Evolutionary conservation across 1,140 invertebrate species (phyloP).

Genomic region (Bombus sylvicola): DNA sequence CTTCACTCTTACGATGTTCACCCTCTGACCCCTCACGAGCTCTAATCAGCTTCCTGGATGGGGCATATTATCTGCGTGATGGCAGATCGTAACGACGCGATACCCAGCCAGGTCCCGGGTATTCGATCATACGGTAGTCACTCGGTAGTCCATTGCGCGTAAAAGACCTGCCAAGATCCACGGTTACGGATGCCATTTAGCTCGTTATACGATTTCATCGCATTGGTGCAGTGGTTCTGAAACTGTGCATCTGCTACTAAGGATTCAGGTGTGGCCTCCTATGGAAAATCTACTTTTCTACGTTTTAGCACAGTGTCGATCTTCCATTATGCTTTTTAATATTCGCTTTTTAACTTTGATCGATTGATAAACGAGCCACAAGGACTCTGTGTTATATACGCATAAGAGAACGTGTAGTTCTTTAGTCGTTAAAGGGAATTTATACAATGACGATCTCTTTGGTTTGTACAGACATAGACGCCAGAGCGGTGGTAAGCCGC

Average conservation of each 20-base stretch:
- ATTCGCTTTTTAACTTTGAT: too few relatives aligned
- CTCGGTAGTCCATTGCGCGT: slow-evolving; percentile 67
- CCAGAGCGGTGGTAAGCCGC: slow-evolving; percentile 34
- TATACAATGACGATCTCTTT: neutral
- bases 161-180: slow-evolving; percentile 53
- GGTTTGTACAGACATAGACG: neutral
- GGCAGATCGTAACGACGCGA: slow-evolving; percentile 74
- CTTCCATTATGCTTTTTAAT: neutral
- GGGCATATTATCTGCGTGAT: slow-evolving; percentile 79
- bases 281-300: neutral
- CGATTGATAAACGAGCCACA: too few relatives aligned
- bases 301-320: neutral
- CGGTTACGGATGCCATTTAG: slow-evolving; percentile 55
- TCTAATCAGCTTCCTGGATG: slow-evolving; percentile 77
- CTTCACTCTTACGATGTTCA: slow-evolving; percentile 49
- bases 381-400: too few relatives aligned
- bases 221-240: slow-evolving; percentile 53
- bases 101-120: slow-evolving; percentile 66
- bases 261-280: slow-evolving; percentile 39
- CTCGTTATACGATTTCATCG: slow-evolving; percentile 37
- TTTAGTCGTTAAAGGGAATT: neutral
- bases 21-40: slow-evolving; percentile 49
- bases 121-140: slow-evolving; percentile 72
- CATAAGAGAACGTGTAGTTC: neutral
- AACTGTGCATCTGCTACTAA: neutral